Evolutionary conservation across 1,140 invertebrate species (phyloP), one percentile per base, ranked within the genome.

Genomic region (Mizuhopecten yessoensis): DNA sequence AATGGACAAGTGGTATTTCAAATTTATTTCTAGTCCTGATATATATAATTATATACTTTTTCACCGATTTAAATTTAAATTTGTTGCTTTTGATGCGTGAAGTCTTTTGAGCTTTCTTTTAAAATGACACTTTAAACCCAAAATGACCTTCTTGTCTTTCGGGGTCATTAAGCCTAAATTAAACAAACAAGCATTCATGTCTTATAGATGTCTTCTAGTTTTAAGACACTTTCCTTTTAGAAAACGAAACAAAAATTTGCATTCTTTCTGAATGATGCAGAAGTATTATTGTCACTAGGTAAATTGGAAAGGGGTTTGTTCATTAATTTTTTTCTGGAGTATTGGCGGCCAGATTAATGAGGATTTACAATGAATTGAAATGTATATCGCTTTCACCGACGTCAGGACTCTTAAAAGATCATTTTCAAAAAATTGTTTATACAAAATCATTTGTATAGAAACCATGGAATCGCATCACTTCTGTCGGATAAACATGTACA

Each of bases 291-390:
- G 9, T 75, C 17, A 5, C n/a, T 75, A n/a, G n/a, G n/a, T n/a
- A 75, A 7, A 75, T 75, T 75, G 57, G 45, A 75, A 75, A 29
- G 36, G 5, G 57, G 57, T 29, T 75, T n/a, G 57, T 29, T 75
- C 57, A 75, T 75, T 75, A 75, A 75, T 75, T 75, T 23, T 75
- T 75, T 75, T 75, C 57, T 75, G 57, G 57, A 29, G 29, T 75
- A 29, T 75, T 75, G 57, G 57, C 11, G 57, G 5, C 0, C 5
- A 75, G 57, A 75, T 75, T 29, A 75, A 75, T 75, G 57, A n/a
- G 57, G 23, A 29, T 29, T 9, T 75, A 75, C 57, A 75, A 29
- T 5, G 11, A 29, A 75, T 29, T 75, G n/a, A 75, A 75, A n/a
- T n/a, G 5, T 23, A 9, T 75, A 75, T 0, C 17, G 42, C 1